phyloP scores from a whole-genome alignment of 1,140 invertebrate genomes.

The Drosophila tsacasi region DNA sequence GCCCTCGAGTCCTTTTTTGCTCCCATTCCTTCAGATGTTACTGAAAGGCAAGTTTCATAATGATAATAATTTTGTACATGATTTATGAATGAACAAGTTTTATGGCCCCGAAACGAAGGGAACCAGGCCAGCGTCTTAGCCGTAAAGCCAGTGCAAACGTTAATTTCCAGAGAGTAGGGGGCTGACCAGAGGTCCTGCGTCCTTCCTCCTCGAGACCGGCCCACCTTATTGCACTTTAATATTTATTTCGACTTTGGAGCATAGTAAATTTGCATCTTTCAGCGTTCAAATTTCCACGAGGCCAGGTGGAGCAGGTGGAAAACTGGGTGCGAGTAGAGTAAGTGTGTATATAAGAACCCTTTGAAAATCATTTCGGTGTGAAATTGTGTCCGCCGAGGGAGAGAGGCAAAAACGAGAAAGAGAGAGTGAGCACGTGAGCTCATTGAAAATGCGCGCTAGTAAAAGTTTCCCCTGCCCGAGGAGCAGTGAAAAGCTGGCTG shows the following conservation, averaged over 20 bases:
- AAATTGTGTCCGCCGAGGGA: constrained; percentile 75
- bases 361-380: constrained; percentile 78
- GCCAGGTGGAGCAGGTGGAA: constrained; percentile 6
- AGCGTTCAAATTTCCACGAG: constrained; percentile 61
- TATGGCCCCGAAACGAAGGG: constrained; percentile 61
- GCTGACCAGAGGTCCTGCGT: constrained; percentile 22
- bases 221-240: constrained; percentile 78
- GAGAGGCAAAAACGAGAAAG: constrained; percentile 12
- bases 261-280: constrained; percentile 82
- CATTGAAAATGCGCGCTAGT: constrained; percentile 72
- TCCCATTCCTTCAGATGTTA: constrained; percentile 55
- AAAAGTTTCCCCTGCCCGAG: constrained; percentile 53
- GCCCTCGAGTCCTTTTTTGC: constrained; percentile 16
- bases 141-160: constrained; percentile 74
- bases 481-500: constrained; percentile 10
- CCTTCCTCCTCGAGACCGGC: constrained; percentile 20
- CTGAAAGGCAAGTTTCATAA: constrained; percentile 81
- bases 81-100: constrained; percentile 83
- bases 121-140: constrained; percentile 21
- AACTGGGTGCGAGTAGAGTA: neutral
- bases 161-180: constrained; percentile 56
- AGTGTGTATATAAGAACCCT: constrained; percentile 10
- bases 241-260: constrained; percentile 80
- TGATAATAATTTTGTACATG: constrained; percentile 84
- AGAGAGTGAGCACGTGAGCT: constrained; percentile 63